Conservation (phyloP, 1,140 invertebrate genomes). For the Psix sp. region DNA sequence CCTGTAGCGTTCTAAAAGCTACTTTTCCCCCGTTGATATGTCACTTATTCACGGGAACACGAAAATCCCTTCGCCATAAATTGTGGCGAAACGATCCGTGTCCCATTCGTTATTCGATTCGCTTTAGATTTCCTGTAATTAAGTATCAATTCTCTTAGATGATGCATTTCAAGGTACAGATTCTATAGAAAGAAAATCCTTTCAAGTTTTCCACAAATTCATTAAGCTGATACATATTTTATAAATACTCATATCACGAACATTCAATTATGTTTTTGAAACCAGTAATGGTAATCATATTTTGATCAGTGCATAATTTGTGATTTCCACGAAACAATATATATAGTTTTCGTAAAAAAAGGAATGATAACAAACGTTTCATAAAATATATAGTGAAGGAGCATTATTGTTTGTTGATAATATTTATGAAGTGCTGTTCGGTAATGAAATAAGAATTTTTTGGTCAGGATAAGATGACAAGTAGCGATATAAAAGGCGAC, state of each 20-base stretch:
- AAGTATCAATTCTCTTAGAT: slow-evolving; percentile 54
- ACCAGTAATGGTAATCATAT: no score
- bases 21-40: slow-evolving; percentile 52
- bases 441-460: slow-evolving; percentile 25
- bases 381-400: no score
- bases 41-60: slow-evolving; percentile 56
- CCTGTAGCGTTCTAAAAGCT: slow-evolving; percentile 38
- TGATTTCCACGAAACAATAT: no score
- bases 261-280: no score
- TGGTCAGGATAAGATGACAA: slow-evolving; percentile 35
- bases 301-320: no score
- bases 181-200: slow-evolving; percentile 30
- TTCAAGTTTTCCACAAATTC: slow-evolving; percentile 17
- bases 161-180: slow-evolving; percentile 46
- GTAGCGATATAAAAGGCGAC: slow-evolving; percentile 22
- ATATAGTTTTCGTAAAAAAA: no score
- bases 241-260: no score
- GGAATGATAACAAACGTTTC: no score
- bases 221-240: no score
- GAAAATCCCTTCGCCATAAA: slow-evolving; percentile 55
- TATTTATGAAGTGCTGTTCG: slow-evolving; percentile 17
- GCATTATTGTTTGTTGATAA: no score
- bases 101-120: slow-evolving; percentile 59
- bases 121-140: slow-evolving; percentile 60
- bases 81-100: slow-evolving; percentile 54